These are phyloP conservation scores for Parochlus steinenii DNA, from an alignment of 2,888 invertebrate genomes.

Conservation along the genomic window DNA sequence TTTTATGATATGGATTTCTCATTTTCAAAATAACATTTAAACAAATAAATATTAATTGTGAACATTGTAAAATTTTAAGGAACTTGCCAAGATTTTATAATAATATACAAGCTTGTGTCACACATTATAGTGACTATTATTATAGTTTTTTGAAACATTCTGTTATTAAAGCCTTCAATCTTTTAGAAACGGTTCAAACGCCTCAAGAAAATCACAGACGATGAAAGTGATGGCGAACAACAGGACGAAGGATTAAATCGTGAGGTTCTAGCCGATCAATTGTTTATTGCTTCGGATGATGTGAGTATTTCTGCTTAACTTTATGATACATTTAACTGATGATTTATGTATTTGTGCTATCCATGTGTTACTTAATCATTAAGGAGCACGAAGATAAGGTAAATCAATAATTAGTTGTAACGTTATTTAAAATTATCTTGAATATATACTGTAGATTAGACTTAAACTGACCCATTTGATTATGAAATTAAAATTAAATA, in stretches of 20 bases:
- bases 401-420: too few species aligned
- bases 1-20: conserved; percentile 8
- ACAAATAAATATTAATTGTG: too few species aligned
- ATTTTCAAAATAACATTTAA: conserved; percentile 1
- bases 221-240: conserved; percentile 79
- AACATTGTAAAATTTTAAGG: too few species aligned
- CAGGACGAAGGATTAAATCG: conserved; percentile 63
- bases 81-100: too few species aligned
- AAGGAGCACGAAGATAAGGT: too few species aligned
- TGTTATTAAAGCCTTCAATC: neutral
- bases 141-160: neutral
- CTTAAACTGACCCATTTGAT: neutral
- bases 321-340: too few species aligned
- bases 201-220: conserved; percentile 66
- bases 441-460: neutral
- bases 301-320: conserved; percentile 33
- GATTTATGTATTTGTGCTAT: neutral
- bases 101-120: too few species aligned
- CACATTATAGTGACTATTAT: conserved; percentile 1
- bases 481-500: neutral
- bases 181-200: conserved; percentile 73
- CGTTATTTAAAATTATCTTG: conserved; percentile 1
- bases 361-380: too few species aligned
- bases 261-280: conserved; percentile 76
- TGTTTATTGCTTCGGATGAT: conserved; percentile 74